Evolutionary conservation across 2,888 invertebrate genomes (phyloP).

Genomic region (Hypselothyrea guttata): DNA sequence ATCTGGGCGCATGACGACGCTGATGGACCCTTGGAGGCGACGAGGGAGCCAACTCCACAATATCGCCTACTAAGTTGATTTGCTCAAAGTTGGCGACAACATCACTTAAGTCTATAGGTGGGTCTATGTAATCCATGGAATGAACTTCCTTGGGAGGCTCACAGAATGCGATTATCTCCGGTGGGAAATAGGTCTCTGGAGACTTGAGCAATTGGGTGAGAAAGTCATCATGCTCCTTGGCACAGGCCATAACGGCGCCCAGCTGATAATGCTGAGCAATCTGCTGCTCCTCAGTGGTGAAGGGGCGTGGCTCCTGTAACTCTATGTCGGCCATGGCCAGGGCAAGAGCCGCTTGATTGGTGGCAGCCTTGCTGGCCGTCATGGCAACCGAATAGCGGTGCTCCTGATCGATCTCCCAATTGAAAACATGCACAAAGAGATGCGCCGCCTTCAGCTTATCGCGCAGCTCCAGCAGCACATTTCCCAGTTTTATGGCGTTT

Average conservation of each 20-base stretch:
- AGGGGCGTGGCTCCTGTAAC: neutral
- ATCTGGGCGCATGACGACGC: slow-evolving; percentile 31
- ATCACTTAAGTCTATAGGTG: neutral
- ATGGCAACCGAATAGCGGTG: slow-evolving; percentile 59
- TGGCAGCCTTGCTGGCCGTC: slow-evolving; percentile 30
- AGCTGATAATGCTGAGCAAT: slow-evolving; percentile 38
- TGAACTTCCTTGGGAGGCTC: slow-evolving; percentile 1
- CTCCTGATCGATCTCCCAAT: slow-evolving; percentile 73
- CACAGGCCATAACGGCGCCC: slow-evolving; percentile 22
- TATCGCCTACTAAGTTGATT: slow-evolving; percentile 18
- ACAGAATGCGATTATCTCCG: slow-evolving; percentile 47
- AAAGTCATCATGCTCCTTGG: slow-evolving; percentile 46
- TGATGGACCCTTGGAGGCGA: slow-evolving; percentile 52
- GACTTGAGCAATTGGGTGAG: slow-evolving; percentile 36
- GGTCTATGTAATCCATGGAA: neutral
- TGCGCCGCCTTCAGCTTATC: slow-evolving; percentile 68
- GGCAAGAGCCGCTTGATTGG: slow-evolving; percentile 28
- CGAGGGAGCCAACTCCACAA: slow-evolving; percentile 31
- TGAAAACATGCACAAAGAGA: slow-evolving; percentile 61
- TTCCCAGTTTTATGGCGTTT: slow-evolving; percentile 54
- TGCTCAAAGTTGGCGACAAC: slow-evolving; percentile 7
- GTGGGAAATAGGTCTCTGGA: slow-evolving; percentile 56
- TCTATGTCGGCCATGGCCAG: slow-evolving; percentile 9
- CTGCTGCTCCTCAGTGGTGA: slow-evolving; percentile 31
- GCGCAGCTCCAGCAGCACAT: slow-evolving; percentile 44